Percentiles rank a stretch among this genome's conserved stretches.
Conservation (phyloP, 2,888 invertebrate species). For the Unio pictorum region DNA sequence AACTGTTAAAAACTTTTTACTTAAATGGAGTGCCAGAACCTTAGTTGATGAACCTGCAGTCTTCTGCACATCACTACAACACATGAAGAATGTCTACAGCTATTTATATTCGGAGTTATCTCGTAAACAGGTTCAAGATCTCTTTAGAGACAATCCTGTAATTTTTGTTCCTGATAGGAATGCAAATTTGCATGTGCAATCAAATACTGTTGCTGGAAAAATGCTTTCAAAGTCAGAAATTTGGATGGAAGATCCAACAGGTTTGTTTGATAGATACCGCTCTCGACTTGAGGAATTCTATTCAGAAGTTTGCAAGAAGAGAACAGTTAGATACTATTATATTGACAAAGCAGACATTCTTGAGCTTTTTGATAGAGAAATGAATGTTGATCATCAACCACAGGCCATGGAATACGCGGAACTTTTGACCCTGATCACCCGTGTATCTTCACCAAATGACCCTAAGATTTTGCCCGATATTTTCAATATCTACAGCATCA, state of each 20-base stretch:
- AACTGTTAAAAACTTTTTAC: constrained; percentile 48
- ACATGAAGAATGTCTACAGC: constrained; percentile 60
- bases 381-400: too few species aligned
- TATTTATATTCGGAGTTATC: constrained; percentile 53
- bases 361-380: too few species aligned
- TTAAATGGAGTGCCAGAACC: constrained; percentile 54
- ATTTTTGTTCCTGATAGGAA: constrained; percentile 54
- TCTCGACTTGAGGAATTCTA: too few species aligned
- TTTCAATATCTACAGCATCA: too few species aligned
- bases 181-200: not conserved
- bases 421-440: too few species aligned
- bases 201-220: constrained; percentile 30
- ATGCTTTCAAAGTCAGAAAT: constrained; percentile 58
- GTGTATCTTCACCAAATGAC: too few species aligned
- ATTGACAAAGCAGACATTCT: too few species aligned
- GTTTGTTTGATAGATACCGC: constrained; percentile 56
- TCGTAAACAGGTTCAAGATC: constrained; percentile 49
- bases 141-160: constrained; percentile 56
- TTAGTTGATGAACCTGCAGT: constrained; percentile 28
- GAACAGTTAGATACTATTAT: too few species aligned
- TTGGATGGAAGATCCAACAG: constrained; percentile 63
- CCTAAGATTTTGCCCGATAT: too few species aligned
- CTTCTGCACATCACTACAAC: constrained; percentile 54
- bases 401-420: too few species aligned
- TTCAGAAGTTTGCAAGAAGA: too few species aligned